Evolutionary conservation across 2,888 invertebrate species (phyloP).

Genomic region (Bombylius discolor): DNA sequence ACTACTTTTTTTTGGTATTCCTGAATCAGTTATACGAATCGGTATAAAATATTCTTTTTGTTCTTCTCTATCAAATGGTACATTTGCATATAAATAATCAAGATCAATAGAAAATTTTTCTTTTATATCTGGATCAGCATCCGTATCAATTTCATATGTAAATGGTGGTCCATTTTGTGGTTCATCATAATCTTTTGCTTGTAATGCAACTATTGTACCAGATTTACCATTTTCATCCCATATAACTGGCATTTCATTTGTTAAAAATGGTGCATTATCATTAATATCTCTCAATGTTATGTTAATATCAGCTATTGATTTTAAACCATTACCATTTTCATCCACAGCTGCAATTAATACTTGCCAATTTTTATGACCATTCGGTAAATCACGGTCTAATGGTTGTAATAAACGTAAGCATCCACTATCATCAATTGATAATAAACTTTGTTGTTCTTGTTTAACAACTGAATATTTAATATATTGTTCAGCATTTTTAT

Average conservation of each 20-base stretch:
- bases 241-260: slow-evolving; percentile 65
- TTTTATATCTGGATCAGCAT: slow-evolving; percentile 53
- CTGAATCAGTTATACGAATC: slow-evolving; percentile 79
- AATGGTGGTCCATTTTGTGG: slow-evolving; percentile 79
- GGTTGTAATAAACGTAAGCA: slow-evolving; percentile 52
- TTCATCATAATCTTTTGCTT: slow-evolving; percentile 70
- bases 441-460: slow-evolving; percentile 53
- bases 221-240: slow-evolving; percentile 70
- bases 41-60: slow-evolving; percentile 80
- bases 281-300: slow-evolving; percentile 70
- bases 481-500: slow-evolving; percentile 58
- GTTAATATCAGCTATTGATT: slow-evolving; percentile 54
- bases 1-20: slow-evolving; percentile 57
- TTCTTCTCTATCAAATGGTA: slow-evolving; percentile 73
- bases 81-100: slow-evolving; percentile 55
- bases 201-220: slow-evolving; percentile 53
- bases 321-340: slow-evolving; percentile 52
- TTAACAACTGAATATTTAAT: slow-evolving; percentile 65
- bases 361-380: slow-evolving; percentile 71
- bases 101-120: slow-evolving; percentile 58
- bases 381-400: slow-evolving; percentile 78
- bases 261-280: slow-evolving; percentile 83
- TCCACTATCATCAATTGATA: slow-evolving; percentile 60
- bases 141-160: slow-evolving; percentile 42
- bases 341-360: slow-evolving; percentile 63